Evolutionary conservation across 1,140 invertebrate species (phyloP).

Genomic region (Calliphora vicina): DNA sequence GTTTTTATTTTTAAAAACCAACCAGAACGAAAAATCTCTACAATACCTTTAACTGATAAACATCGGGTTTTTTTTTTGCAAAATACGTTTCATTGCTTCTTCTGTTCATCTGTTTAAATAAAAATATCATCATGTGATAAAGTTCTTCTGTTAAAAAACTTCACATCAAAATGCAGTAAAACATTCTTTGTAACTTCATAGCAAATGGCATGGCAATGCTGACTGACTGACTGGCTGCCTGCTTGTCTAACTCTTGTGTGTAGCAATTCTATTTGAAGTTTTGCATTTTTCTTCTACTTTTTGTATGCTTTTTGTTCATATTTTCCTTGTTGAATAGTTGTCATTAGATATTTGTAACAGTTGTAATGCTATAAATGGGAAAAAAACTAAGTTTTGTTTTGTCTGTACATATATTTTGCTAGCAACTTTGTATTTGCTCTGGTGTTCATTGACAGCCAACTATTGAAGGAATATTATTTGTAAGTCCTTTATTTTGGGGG

Average conservation of each 20-base stretch:
- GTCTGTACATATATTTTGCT: neutral
- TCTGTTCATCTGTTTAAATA: no score
- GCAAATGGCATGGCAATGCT: no score
- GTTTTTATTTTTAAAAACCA: no score
- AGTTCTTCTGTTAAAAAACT: neutral
- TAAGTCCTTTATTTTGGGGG: neutral
- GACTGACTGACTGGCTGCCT: no score
- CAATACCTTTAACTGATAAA: no score
- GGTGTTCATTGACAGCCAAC: neutral
- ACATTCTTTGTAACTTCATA: neutral
- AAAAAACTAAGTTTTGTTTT: neutral
- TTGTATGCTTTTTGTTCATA: neutral
- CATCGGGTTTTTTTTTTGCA: no score
- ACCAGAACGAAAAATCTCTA: no score
- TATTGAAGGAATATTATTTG: neutral
- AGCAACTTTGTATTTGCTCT: neutral
- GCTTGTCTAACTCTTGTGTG: neutral
- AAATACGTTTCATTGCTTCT: no score
- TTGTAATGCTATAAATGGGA: neutral
- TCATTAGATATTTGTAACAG: conserved; percentile 9
- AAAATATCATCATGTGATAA: neutral
- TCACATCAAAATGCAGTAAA: neutral
- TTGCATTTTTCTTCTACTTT: neutral
- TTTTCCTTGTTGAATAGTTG: conserved; percentile 3
- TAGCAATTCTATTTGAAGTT: conserved; percentile 1